Evolutionary conservation across 23 tunicate genomes (phyloP), one percentile per base, ranked within the genome.

Genomic region (Phallusia fumigata): DNA sequence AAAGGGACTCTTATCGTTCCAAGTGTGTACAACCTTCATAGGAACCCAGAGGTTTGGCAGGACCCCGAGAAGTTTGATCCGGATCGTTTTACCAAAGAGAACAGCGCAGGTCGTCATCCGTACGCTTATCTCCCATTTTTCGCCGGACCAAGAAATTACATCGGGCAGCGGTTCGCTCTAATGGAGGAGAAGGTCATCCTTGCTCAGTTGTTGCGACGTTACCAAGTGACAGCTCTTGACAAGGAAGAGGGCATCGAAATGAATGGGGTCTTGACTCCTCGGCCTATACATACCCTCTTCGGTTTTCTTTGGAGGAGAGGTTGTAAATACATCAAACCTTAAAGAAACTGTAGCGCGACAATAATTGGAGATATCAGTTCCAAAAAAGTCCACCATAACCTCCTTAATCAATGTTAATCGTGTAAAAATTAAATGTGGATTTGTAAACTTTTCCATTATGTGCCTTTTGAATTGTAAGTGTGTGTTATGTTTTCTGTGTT

Each of bases 131-230:
- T 86, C 24, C 90, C 90, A n/a, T 86, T 86, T 74, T 86, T 86
- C 8, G 90, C 90, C 73, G 90, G 90, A 36, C 85, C 86, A 5
- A 30, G 90, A 0, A 86, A 86, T 33, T 86, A 86, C 82, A 91
- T 91, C 72, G 96, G 96, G 11, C 96, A 91, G 64, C 77, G 69
- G 31, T 91, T 91, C 78, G 96, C 84, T n/a, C 28, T 82, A 64
- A 52, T 35, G 65, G 84, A 91, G 69, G 74, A 76, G 28, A 91
- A 91, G 53, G 90, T 91, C 32, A 36, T 83, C n/a, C n/a, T n/a
- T n/a, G n/a, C n/a, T n/a, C n/a, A n/a, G n/a, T n/a, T n/a, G n/a
- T n/a, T n/a, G n/a, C 86, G 73, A 22, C 65, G 65, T 6, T 90
- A 33, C 47, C 31, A 75, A 31, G 30, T 90, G 13, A 53, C 33